Percentiles rank a stretch among this genome's conserved stretches.
phyloP scores from a whole-genome alignment of 2,888 invertebrate species.

The Heliconius ethilla region DNA sequence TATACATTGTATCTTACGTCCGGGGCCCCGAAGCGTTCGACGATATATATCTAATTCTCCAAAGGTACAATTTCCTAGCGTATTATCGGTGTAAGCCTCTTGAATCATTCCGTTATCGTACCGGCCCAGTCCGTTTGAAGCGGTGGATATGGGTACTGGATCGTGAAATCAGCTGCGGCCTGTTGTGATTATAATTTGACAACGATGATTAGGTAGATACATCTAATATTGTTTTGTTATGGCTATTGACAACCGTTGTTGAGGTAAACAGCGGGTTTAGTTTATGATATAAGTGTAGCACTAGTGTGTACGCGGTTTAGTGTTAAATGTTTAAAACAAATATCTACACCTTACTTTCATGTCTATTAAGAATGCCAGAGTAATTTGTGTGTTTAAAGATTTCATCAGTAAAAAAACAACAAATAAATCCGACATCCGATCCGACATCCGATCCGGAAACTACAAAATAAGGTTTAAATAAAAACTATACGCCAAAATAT shows the following conservation, averaged over 20 bases:
- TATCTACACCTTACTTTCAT: no score
- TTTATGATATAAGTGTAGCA: background rate
- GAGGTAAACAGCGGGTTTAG: background rate
- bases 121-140: constrained; percentile 27
- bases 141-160: constrained; percentile 25
- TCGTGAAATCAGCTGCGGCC: constrained; percentile 36
- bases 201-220: background rate
- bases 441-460: no score
- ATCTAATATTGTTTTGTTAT: background rate
- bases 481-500: background rate
- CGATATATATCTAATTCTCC: constrained; percentile 22
- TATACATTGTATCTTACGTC: background rate
- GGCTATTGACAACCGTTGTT: background rate
- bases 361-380: no score
- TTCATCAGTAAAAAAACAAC: no score
- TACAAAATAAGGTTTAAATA: background rate
- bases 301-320: background rate
- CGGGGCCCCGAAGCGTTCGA: background rate
- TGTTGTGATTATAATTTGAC: constrained; percentile 17
- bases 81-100: constrained; percentile 37
- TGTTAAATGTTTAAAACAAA: no score
- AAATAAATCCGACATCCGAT: no score
- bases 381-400: no score
- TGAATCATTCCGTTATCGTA: constrained; percentile 34
- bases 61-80: constrained; percentile 30